Evolutionary conservation across 2,113 vertebrate genomes (phyloP).

Genomic region (Actinemys pallida): DNA sequence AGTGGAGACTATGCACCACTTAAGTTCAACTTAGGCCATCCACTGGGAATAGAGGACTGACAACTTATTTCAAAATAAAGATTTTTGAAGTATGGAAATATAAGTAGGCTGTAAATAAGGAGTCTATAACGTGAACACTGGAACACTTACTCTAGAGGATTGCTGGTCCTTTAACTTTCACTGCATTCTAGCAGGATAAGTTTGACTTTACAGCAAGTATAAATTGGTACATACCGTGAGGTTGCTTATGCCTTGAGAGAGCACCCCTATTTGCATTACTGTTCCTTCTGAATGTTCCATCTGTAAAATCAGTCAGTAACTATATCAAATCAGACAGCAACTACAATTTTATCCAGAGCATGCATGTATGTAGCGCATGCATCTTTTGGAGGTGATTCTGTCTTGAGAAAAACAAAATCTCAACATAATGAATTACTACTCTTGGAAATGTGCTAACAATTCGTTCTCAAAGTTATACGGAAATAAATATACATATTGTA

Average conservation of each 20-base stretch:
- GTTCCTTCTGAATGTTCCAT: slow-evolving; percentile 88
- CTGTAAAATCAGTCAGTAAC: slow-evolving; percentile 86
- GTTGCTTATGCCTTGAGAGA: slow-evolving; percentile 93
- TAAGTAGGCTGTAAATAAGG: not conserved
- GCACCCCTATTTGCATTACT: slow-evolving; percentile 89
- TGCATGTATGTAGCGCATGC: not conserved
- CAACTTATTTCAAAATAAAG: not conserved
- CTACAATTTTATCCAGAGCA: slow-evolving; percentile 3
- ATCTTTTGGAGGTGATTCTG: slow-evolving; percentile 1
- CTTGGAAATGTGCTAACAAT: not conserved
- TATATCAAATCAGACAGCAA: slow-evolving; percentile 66
- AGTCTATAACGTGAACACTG: not conserved
- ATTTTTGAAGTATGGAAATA: rapidly evolving
- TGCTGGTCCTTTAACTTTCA: not conserved
- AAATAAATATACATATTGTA: not conserved
- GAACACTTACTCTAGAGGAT: not conserved
- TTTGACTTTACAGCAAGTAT: not conserved
- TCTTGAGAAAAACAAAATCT: not conserved
- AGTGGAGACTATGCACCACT: not conserved
- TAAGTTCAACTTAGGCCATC: not conserved
- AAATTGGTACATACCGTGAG: slow-evolving; percentile 86
- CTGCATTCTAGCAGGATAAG: not conserved
- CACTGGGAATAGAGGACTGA: not conserved
- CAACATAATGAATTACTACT: not conserved
- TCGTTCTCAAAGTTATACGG: rapidly evolving